Conservation (phyloP, 2,888 invertebrate species). For the Lycophotia porphyrea region DNA sequence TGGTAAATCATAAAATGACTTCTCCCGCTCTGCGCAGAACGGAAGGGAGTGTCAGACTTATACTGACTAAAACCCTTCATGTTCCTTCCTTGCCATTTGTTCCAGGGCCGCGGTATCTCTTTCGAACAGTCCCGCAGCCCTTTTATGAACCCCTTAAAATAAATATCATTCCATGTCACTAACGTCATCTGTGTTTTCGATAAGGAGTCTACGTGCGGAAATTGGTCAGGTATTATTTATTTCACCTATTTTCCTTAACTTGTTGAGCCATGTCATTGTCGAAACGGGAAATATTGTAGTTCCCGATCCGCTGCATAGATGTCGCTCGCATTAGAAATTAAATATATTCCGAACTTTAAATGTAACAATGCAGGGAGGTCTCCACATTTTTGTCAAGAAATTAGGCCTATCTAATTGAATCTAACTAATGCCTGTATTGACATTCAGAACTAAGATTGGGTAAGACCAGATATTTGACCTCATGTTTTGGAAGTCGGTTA, state of each 20-base stretch:
- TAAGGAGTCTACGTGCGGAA: background rate
- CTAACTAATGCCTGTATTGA: background rate
- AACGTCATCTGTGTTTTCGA: conserved; percentile 19
- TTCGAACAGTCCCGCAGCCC: too few relatives aligned
- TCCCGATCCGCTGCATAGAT: conserved; percentile 12
- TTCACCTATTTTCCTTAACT: conserved; percentile 7
- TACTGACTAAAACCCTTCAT: too few relatives aligned
- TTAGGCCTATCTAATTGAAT: background rate
- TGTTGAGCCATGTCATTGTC: background rate
- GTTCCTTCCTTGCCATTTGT: too few relatives aligned
- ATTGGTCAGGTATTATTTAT: background rate
- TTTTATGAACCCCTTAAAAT: too few relatives aligned
- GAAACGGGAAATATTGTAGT: background rate
- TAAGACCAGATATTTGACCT: too few relatives aligned
- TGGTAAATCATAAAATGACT: too few relatives aligned
- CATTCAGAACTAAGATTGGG: too few relatives aligned
- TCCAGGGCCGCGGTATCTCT: too few relatives aligned
- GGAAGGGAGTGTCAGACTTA: too few relatives aligned
- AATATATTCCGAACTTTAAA: background rate
- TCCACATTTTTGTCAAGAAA: background rate
- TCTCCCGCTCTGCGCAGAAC: too few relatives aligned
- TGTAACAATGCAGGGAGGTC: background rate
- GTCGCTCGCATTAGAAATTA: background rate
- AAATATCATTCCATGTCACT: background rate
- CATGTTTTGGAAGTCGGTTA: too few relatives aligned